phyloP scores from a whole-genome alignment of 2,797 vertebrate genomes.

The Trichosurus vulpecula region DNA sequence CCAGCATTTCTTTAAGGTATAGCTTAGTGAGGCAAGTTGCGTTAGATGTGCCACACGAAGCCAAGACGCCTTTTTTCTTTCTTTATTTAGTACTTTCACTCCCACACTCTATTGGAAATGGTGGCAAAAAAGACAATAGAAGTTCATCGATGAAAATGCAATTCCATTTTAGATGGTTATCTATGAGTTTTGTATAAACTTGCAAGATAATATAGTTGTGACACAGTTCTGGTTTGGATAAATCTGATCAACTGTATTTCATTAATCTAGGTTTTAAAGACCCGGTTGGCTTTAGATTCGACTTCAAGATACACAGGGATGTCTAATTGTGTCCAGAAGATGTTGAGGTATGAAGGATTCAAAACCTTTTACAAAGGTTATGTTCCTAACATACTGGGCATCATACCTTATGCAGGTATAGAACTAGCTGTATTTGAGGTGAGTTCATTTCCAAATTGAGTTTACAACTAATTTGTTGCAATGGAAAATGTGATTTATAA shows the following conservation, averaged over 20 bases:
- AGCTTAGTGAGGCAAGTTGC: neutral
- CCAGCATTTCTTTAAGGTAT: conserved; percentile 11
- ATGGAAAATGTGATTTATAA: conserved; percentile 82
- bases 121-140: neutral
- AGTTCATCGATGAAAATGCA: neutral
- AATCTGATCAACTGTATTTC: conserved; percentile 37
- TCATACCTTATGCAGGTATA: conserved; percentile 93
- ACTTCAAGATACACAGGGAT: conserved; percentile 93
- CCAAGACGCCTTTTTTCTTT: neutral
- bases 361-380: conserved; percentile 93
- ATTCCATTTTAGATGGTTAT: conserved; percentile 26
- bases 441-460: conserved; percentile 76
- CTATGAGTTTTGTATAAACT: conserved; percentile 30
- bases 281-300: conserved; percentile 91
- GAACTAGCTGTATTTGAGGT: conserved; percentile 95
- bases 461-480: conserved; percentile 34
- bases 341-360: conserved; percentile 90
- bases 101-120: neutral
- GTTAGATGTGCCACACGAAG: neutral
- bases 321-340: conserved; percentile 92
- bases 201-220: neutral
- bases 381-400: conserved; percentile 92
- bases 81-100: conserved; percentile 8
- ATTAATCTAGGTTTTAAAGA: conserved; percentile 91
- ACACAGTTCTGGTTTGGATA: neutral